Percentiles rank a stretch among this genome's conserved stretches.
Conservation (phyloP, 2,113 vertebrate species). For the Kryptolebias marmoratus region DNA sequence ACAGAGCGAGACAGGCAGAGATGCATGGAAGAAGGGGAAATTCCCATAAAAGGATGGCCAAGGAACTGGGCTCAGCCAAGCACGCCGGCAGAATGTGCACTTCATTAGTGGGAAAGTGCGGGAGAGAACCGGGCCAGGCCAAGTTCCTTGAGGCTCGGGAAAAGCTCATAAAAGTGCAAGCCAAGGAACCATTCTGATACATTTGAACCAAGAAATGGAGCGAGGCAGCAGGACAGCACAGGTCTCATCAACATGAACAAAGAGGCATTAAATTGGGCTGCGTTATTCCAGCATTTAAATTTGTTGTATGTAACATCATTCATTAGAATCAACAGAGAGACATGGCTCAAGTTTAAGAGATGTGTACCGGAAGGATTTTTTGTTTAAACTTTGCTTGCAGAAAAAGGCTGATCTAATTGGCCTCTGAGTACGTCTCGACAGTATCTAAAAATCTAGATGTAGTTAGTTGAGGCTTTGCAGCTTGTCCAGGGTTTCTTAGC, state of each 20-base stretch:
- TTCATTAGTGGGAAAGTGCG: slow-evolving; percentile 82
- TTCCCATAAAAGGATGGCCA: slow-evolving; percentile 78
- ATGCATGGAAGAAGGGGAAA: slow-evolving; percentile 69
- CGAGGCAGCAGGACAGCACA: slow-evolving; percentile 58
- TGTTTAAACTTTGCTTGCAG: neutral
- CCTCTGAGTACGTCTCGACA: slow-evolving; percentile 10
- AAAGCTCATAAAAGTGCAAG: slow-evolving; percentile 78
- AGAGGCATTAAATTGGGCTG: slow-evolving; percentile 39
- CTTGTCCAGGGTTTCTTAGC: slow-evolving; percentile 47
- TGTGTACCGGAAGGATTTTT: slow-evolving; percentile 16
- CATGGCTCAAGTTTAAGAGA: slow-evolving; percentile 7
- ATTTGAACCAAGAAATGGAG: slow-evolving; percentile 56
- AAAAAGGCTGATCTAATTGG: slow-evolving; percentile 10
- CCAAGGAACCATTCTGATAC: slow-evolving; percentile 70
- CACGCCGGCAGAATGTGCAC: slow-evolving; percentile 77
- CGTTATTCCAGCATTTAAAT: slow-evolving; percentile 51
- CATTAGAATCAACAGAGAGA: slow-evolving; percentile 35
- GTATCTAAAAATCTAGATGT: slow-evolving; percentile 26
- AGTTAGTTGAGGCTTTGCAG: slow-evolving; percentile 37
- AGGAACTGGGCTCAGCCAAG: slow-evolving; percentile 60
- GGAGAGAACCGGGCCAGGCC: slow-evolving; percentile 69
- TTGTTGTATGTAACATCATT: slow-evolving; percentile 42
- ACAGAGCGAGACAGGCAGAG: slow-evolving; percentile 54
- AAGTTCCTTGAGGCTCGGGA: slow-evolving; percentile 79
- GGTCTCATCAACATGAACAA: slow-evolving; percentile 67